A percentile compares a stretch with the other conserved stretches of the same genome.
Conservation (phyloP, 1,140 invertebrate genomes). For the Anastatus disparis region DNA sequence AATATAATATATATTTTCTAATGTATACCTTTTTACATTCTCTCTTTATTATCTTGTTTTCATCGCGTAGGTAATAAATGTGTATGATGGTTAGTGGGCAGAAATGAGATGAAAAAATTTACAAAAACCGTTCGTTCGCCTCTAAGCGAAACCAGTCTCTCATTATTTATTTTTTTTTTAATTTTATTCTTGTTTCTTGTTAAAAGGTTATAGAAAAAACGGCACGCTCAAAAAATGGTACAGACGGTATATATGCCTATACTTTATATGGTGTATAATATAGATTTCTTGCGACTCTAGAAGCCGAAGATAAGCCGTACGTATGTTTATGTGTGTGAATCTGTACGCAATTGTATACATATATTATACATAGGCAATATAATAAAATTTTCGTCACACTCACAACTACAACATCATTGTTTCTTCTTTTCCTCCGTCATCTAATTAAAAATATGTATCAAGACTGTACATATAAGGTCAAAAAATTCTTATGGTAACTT, state of each 20-base stretch:
- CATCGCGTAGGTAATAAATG: conserved; percentile 15
- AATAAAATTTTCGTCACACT: conserved; percentile 25
- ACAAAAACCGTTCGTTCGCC: conserved; percentile 23
- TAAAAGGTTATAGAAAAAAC: conserved; percentile 41
- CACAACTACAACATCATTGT: conserved; percentile 11
- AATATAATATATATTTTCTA: conserved; percentile 30
- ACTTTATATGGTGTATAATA: conserved; percentile 9
- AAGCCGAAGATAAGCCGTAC: conserved; percentile 2
- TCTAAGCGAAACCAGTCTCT: conserved; percentile 34
- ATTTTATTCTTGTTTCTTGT: conserved; percentile 25
- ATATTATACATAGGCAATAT: conserved; percentile 27
- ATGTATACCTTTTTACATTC: conserved; percentile 33
- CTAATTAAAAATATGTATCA: conserved; percentile 44
- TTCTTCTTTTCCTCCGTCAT: conserved; percentile 7
- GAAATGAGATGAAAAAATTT: conserved; percentile 37
- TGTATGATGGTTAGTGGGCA: conserved; percentile 29
- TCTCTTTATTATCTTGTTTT: neutral
- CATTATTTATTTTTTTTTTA: conserved; percentile 24
- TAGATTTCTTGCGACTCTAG: neutral
- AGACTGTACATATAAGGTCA: conserved; percentile 41
- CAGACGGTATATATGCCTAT: conserved; percentile 4
- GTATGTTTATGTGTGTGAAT: neutral
- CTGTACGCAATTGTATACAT: neutral
- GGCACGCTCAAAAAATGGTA: conserved; percentile 31
- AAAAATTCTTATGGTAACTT: conserved; percentile 43